Percentiles rank a stretch among this genome's conserved stretches.
phyloP scores from a whole-genome alignment of 2,113 vertebrate species.

The Sceloporus undulatus region DNA sequence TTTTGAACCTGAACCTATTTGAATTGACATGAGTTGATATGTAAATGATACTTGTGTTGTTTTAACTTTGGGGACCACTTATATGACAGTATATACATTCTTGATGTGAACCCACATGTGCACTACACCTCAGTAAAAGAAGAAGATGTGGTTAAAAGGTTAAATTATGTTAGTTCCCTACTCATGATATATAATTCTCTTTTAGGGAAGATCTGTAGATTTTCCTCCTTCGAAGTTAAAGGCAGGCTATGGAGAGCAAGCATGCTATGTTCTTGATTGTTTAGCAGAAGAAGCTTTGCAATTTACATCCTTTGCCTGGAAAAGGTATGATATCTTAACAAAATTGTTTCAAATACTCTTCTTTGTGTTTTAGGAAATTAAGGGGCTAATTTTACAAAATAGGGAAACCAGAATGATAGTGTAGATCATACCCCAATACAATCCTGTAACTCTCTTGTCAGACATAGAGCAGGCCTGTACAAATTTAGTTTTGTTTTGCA shows the following conservation, averaged over 20 bases:
- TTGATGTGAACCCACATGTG: neutral
- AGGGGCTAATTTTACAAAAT: neutral
- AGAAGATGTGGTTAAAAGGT: neutral
- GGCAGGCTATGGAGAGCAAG: slow-evolving; percentile 91
- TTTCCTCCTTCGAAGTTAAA: slow-evolving; percentile 97
- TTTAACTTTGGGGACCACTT: neutral
- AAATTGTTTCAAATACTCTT: neutral
- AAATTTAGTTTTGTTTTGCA: neutral
- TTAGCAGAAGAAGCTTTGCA: slow-evolving; percentile 93
- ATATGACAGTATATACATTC: neutral
- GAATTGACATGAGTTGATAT: neutral
- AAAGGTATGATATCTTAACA: slow-evolving; percentile 79
- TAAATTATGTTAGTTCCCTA: neutral
- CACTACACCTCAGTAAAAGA: neutral
- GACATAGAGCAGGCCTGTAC: too few relatives aligned
- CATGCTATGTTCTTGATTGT: slow-evolving; percentile 92
- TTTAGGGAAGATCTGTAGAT: slow-evolving; percentile 92
- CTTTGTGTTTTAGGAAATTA: neutral
- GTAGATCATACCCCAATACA: neutral
- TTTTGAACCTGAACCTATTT: neutral
- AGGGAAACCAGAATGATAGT: neutral
- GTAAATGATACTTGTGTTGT: neutral
- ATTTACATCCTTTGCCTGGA: slow-evolving; percentile 87
- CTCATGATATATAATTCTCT: slow-evolving; percentile 42
- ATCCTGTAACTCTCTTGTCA: neutral